Base-by-base conservation (phyloP, 2,888 invertebrate genomes). In the Sarcophaga rosellei region DNA sequence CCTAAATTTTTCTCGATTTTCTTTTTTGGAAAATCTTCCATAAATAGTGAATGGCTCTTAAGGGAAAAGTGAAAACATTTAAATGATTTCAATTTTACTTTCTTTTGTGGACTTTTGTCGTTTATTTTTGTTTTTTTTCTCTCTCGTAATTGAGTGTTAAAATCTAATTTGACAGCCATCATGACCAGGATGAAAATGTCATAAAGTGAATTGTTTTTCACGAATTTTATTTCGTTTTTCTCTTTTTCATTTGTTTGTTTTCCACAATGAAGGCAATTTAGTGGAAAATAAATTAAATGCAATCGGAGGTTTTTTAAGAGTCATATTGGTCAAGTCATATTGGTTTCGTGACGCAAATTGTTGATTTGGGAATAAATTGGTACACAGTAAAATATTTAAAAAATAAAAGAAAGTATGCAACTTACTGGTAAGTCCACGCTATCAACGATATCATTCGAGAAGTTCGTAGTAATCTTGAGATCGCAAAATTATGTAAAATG, bases 121-220 rank as follows among this genome's bases (percentile, higher is more conserved):
- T 25, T 57, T 57, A 25, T 45, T 61, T 17, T 35, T 47, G 45
- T 25, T 45, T 70, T 63, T 61, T 35, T n/a, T 20, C 35, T n/a
- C 66, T 44, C 17, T 12, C 68, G 69, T 73, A 77, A 65, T 74
- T 68, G 23, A 80, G 68, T 86, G 72, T 23, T 77, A 59, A 76
- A 82, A 72, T 80, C 63, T 72, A 76, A 77, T 80, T 86, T 73
- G 73, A 74, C 53, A 83, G 62, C 5, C 61, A 73, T 59, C 53
- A 72, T 73, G 68, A 57, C 44, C 44, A 45, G 21, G 75, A 73
- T 75, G 63, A 69, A 79, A 57, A 72, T 80, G 73, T 69, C 73
- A 77, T 61, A 17, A n/a, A 20, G 61, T 59, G 20, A 45, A 53
- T 57, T 12, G 68, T 35, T 35, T 35, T 35, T 35, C 35, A 53